phyloP scores from a whole-genome alignment of 2,888 invertebrate genomes.

The Microchrysa polita region DNA sequence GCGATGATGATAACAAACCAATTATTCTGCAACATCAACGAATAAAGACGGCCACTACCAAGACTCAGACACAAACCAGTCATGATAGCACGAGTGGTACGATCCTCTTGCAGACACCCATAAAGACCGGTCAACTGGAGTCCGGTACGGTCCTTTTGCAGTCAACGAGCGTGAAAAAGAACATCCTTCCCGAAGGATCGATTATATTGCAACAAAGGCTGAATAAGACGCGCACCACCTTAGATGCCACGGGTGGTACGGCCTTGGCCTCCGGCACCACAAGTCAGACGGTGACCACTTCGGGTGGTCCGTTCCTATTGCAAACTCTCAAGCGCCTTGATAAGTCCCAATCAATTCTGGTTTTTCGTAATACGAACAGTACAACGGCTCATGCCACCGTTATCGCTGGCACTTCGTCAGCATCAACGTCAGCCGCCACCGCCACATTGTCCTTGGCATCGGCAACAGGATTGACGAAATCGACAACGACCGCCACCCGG shows the following conservation, averaged over 20 bases:
- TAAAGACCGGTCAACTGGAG: constrained; percentile 63
- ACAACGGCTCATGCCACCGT: constrained; percentile 42
- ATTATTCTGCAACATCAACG: constrained; percentile 58
- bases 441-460: constrained; percentile 51
- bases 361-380: constrained; percentile 60
- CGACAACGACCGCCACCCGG: constrained; percentile 49
- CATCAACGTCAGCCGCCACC: constrained; percentile 49
- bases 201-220: constrained; percentile 53
- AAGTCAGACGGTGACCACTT: constrained; percentile 32
- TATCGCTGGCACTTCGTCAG: constrained; percentile 48
- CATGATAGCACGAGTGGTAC: constrained; percentile 53
- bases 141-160: constrained; percentile 49
- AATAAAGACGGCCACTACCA: constrained; percentile 52
- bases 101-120: constrained; percentile 62
- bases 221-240: constrained; percentile 46
- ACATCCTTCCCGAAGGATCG: constrained; percentile 51
- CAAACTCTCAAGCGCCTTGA: constrained; percentile 64
- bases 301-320: constrained; percentile 60
- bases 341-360: constrained; percentile 64
- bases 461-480: constrained; percentile 51
- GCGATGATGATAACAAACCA: constrained; percentile 57
- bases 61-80: constrained; percentile 44
- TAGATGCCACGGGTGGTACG: constrained; percentile 42
- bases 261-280: constrained; percentile 55
- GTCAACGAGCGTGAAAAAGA: constrained; percentile 50